Evolutionary conservation across 2,113 vertebrate genomes (phyloP).

Genomic region (Rousettus leschenaultii): DNA sequence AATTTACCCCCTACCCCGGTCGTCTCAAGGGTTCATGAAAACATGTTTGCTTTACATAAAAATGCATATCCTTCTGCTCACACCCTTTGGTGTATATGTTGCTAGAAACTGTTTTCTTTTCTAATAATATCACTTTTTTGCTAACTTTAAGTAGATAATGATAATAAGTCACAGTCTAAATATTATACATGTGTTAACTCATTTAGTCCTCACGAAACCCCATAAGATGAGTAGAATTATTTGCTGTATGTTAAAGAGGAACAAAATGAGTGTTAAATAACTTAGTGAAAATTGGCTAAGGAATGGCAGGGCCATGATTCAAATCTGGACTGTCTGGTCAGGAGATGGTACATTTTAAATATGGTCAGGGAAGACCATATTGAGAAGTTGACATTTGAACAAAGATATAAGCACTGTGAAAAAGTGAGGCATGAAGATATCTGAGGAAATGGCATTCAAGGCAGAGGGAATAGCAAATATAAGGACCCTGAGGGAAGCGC

Average conservation of each 20-base stretch:
- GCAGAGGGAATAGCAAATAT: background rate
- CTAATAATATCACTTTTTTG: background rate
- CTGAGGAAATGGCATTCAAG: background rate
- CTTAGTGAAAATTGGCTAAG: background rate
- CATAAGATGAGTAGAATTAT: background rate
- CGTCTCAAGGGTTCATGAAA: slow-evolving; percentile 48
- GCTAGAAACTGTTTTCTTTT: background rate
- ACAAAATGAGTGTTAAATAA: background rate
- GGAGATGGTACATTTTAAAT: background rate
- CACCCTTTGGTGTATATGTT: fast-evolving
- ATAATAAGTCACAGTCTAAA: background rate
- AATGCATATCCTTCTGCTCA: slow-evolving; percentile 38
- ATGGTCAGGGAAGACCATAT: background rate
- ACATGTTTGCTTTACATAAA: slow-evolving; percentile 57
- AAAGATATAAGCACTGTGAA: background rate
- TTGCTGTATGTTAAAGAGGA: background rate
- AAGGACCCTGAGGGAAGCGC: background rate
- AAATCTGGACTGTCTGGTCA: background rate
- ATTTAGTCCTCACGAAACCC: background rate
- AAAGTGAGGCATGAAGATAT: background rate
- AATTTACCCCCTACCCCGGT: slow-evolving; percentile 39
- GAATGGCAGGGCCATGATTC: background rate
- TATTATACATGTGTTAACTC: background rate
- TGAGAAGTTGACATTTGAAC: background rate
- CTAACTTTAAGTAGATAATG: background rate